Evolutionary conservation across 1,140 invertebrate species (phyloP), one percentile per base, ranked within the genome.

Genomic region (Formica exsecta): DNA sequence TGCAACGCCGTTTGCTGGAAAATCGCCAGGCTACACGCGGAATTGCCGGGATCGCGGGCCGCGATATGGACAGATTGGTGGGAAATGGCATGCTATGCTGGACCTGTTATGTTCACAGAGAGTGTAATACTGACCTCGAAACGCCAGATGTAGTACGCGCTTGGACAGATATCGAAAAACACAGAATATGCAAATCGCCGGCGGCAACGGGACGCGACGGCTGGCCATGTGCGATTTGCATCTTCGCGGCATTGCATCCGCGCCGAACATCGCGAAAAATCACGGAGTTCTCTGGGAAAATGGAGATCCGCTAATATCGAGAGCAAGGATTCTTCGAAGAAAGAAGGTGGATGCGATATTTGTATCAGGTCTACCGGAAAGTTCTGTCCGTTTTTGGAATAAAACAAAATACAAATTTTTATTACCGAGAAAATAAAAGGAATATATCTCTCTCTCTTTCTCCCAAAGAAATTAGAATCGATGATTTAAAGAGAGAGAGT

Each of bases 121-220:
- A 85, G 48, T 64, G 86, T 85, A 59, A 87, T 87, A 85, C 86
- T 87, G 76, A 88, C 88, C 81, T 89, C 86, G 86, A 86, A 88
- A 89, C 86, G 62, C 73, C 75, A 80, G 86, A 89, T 88, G 86
- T 85, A 74, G 80, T 89, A 88, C 73, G 54, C 66, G n/a, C 57
- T 36, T 61, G 73, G 83, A 89, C 87, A 86, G 87, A 89, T 86
- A 86, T 89, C 75, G 88, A 89, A 89, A 89, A 77, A 71, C 87
- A 66, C 73, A 65, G 76, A 76, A 86, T 86, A 89, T 89, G 88
- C 87, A 86, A 88, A 89, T 89, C 84, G 86, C 86, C 73, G 68
- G 11, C 65, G 68, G 74, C 68, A 86, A 89, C 75, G 54, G 16
- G 36, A 85, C 64, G 19, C 41, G 81, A 79, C 41, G 62, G 32